Evolutionary conservation across 1,140 invertebrate species (phyloP).

Genomic region (Bombus difficillimus): DNA sequence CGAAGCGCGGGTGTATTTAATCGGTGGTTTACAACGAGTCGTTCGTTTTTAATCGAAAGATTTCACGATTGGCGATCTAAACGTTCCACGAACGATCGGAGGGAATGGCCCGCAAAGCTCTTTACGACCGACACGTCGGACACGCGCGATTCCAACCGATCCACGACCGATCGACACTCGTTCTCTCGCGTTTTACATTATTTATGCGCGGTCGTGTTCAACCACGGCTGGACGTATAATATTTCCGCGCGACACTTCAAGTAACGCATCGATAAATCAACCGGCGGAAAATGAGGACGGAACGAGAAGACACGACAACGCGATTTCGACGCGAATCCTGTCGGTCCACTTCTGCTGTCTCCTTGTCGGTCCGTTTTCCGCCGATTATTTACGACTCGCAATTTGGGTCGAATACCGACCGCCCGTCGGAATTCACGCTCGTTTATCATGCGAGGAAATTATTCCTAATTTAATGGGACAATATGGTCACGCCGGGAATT

Average conservation of each 20-base stretch:
- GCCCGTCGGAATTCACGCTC: slow-evolving; percentile 5
- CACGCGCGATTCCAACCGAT: background rate
- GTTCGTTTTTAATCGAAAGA: slow-evolving; percentile 47
- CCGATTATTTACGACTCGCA: slow-evolving; percentile 47
- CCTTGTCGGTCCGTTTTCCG: slow-evolving; percentile 32
- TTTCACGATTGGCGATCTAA: slow-evolving; percentile 42
- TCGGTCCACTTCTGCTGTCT: slow-evolving; percentile 33
- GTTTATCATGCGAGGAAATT: slow-evolving; percentile 38
- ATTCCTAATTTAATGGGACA: slow-evolving; percentile 54
- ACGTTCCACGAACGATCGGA: slow-evolving; percentile 51
- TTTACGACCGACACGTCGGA: slow-evolving; percentile 27
- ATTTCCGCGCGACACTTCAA: slow-evolving; percentile 46
- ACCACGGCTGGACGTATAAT: slow-evolving; percentile 22
- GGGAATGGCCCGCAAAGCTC: slow-evolving; percentile 36
- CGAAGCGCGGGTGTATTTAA: background rate
- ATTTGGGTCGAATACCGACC: slow-evolving; percentile 55
- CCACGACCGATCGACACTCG: slow-evolving; percentile 24
- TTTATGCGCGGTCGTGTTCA: slow-evolving; percentile 13
- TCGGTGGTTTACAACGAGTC: slow-evolving; percentile 10
- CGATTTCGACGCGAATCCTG: slow-evolving; percentile 37
- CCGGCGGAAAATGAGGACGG: slow-evolving; percentile 40
- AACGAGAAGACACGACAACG: slow-evolving; percentile 27
- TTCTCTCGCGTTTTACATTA: slow-evolving; percentile 32
- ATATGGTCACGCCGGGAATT: background rate
- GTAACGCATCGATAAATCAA: slow-evolving; percentile 55